Conservation (phyloP, 2,888 invertebrate genomes). For the Drosophila neonasuta region DNA sequence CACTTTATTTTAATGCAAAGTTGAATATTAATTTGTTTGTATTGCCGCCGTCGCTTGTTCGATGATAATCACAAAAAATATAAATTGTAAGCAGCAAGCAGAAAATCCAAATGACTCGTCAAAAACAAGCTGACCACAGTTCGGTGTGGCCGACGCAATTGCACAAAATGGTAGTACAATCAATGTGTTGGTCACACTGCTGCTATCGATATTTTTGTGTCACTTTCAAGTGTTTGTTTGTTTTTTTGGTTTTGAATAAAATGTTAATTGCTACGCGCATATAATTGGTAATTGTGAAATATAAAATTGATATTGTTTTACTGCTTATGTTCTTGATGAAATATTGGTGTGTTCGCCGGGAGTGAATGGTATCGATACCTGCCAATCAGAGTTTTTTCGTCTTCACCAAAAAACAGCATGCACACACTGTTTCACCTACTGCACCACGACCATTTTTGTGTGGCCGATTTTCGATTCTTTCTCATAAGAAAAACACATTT, state of each 20-base stretch:
- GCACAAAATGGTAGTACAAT: too few relatives aligned
- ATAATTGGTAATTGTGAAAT: not conserved
- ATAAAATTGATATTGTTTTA: not conserved
- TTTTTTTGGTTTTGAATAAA: conserved; percentile 1
- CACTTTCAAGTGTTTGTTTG: not conserved
- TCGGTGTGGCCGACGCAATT: not conserved
- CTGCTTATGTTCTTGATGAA: not conserved
- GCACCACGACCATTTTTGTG: conserved; percentile 57
- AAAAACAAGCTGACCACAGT: conserved; percentile 58
- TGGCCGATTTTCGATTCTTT: conserved; percentile 59
- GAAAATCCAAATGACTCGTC: conserved; percentile 59
- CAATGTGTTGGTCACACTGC: not conserved
- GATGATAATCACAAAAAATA: conserved; percentile 22
- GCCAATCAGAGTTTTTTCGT: conserved; percentile 39
- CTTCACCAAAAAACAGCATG: conserved; percentile 37
- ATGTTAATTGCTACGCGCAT: not conserved
- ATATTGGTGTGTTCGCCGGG: not conserved
- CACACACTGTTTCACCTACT: conserved; percentile 52
- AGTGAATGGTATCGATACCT: conserved; percentile 43
- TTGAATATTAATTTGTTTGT: conserved; percentile 19
- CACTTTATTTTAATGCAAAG: conserved; percentile 10
- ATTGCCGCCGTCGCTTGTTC: conserved; percentile 29
- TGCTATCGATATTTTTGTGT: conserved; percentile 32
- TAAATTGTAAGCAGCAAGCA: conserved; percentile 32
- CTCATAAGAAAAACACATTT: conserved; percentile 67